Percentiles rank a stretch among this genome's conserved stretches.
Evolutionary conservation across 2,888 invertebrate genomes (phyloP).

Genomic region (Drosophila longiperda): DNA sequence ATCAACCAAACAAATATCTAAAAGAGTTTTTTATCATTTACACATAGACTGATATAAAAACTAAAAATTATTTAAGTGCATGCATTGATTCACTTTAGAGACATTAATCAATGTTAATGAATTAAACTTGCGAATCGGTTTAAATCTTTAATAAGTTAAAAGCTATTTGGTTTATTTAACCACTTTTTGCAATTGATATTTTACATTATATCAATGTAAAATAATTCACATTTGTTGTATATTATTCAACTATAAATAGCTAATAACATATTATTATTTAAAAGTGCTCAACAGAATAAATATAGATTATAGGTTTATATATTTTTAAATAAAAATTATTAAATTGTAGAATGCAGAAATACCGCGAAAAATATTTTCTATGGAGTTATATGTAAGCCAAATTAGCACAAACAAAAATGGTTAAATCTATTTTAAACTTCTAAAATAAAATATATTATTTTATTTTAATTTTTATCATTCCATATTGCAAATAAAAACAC

Average conservation of each 20-base stretch:
- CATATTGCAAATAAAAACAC: neutral
- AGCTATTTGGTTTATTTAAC: constrained; percentile 1
- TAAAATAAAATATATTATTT: neutral
- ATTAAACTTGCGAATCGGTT: constrained; percentile 6
- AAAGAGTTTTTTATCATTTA: neutral
- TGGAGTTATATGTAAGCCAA: neutral
- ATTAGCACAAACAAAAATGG: neutral
- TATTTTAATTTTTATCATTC: neutral
- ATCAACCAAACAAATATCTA: constrained; percentile 13
- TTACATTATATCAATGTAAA: too few relatives aligned
- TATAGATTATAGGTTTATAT: too few relatives aligned
- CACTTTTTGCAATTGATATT: constrained; percentile 23
- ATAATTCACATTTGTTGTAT: neutral
- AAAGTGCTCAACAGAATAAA: neutral
- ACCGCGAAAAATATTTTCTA: neutral
- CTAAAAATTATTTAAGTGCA: constrained; percentile 12
- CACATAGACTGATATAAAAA: neutral
- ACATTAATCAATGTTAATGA: constrained; percentile 18
- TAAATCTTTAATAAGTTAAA: constrained; percentile 15
- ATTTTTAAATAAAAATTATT: too few relatives aligned
- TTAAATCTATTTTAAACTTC: neutral
- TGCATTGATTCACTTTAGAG: constrained; percentile 10
- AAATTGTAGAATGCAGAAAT: neutral
- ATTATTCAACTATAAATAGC: neutral
- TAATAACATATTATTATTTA: neutral